A percentile compares a stretch with the other conserved stretches of the same genome.
Conservation (phyloP, 2,888 invertebrate genomes). For the Thecophora atra region DNA sequence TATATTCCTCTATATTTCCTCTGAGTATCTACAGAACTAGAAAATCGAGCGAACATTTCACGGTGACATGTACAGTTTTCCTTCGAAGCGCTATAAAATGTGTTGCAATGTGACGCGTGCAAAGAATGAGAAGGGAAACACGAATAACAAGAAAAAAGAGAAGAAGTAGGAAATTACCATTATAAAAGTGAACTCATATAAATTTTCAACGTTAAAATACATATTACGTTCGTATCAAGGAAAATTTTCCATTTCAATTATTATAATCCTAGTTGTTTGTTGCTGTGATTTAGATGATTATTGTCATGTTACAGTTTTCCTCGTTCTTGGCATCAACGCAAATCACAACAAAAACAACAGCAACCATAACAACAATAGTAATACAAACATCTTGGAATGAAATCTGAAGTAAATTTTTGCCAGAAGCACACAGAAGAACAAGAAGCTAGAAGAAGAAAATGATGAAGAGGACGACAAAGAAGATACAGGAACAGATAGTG, state of each 20-base stretch:
- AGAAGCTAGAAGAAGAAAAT: too few relatives aligned
- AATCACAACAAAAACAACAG: not conserved
- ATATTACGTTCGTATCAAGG: not conserved
- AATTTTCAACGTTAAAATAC: not conserved
- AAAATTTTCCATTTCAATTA: constrained; percentile 18
- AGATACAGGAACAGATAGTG: too few relatives aligned
- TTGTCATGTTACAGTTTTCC: not conserved
- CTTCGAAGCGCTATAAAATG: constrained; percentile 5
- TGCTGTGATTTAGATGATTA: too few relatives aligned
- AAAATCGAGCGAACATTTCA: constrained; percentile 3
- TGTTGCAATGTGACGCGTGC: constrained; percentile 16
- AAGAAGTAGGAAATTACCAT: too few relatives aligned
- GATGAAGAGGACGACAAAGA: too few relatives aligned
- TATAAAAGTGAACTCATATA: not conserved
- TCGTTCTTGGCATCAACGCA: not conserved
- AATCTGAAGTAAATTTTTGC: too few relatives aligned
- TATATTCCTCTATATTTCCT: too few relatives aligned
- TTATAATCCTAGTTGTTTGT: constrained; percentile 4
- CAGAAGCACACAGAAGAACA: too few relatives aligned
- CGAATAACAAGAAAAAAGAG: too few relatives aligned
- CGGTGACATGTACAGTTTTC: constrained; percentile 15
- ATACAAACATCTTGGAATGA: not conserved
- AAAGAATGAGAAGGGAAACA: too few relatives aligned
- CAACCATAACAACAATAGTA: not conserved
- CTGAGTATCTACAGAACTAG: not conserved